These are phyloP conservation scores for Frankliniella fusca DNA, from an alignment of 2,888 invertebrate genomes.

Conservation along the genomic window DNA sequence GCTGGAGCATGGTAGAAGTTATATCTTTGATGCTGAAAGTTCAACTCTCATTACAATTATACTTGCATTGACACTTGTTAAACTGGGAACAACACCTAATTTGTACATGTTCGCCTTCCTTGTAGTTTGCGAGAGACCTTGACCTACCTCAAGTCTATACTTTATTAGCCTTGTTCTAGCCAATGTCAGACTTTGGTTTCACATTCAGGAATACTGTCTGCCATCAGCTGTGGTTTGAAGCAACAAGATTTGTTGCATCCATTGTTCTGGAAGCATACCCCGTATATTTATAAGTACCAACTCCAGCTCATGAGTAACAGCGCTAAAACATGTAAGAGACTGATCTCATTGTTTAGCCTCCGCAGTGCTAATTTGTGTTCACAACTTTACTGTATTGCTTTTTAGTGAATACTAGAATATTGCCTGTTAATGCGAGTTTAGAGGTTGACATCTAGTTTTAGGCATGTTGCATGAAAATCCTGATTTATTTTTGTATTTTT, in stretches of 20 bases:
- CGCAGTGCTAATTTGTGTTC: too few species aligned
- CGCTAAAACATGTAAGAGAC: not conserved
- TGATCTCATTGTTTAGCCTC: too few species aligned
- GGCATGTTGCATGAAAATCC: not conserved
- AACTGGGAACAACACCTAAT: too few species aligned
- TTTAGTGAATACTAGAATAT: not conserved
- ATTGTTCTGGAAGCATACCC: not conserved
- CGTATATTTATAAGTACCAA: not conserved
- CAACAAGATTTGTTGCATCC: not conserved
- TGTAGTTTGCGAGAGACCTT: too few species aligned
- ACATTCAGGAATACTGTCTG: not conserved
- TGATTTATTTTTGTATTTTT: not conserved
- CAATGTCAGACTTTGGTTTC: not conserved
- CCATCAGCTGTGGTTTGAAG: not conserved
- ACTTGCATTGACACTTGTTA: too few species aligned
- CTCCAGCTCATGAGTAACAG: not conserved
- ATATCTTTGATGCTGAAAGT: too few species aligned
- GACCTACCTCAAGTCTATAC: too few species aligned
- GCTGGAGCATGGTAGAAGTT: too few species aligned
- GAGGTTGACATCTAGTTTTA: not conserved
- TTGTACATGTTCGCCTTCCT: too few species aligned
- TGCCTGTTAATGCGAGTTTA: not conserved
- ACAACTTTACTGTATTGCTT: too few species aligned
- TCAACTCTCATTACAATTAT: too few species aligned
- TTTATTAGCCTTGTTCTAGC: too few species aligned